Evolutionary conservation across 2,113 vertebrate genomes (phyloP), one percentile per base, ranked within the genome.

Genomic region (Pseudois nayaur): DNA sequence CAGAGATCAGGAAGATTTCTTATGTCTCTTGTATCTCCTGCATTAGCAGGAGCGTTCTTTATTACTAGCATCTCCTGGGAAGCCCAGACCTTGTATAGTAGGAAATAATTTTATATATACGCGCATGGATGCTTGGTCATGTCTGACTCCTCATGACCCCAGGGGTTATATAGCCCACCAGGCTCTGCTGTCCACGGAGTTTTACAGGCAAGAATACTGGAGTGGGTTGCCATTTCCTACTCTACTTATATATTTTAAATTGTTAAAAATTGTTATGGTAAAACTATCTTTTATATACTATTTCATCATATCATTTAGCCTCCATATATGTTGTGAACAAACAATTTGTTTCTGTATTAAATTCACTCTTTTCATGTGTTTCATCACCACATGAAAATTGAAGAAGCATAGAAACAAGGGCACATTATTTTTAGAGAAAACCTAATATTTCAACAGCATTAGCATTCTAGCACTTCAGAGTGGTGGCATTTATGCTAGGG

Each of bases 101-200:
- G n/a, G 19, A 36, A 71, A 40, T 23, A 71, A 71, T 71, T 71
- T 23, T 36, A 40, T 71, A 40, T 71, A 71, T 40, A 23, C 12
- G n/a, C 12, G n/a, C 10, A 6, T 11, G 67, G n/a, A 71, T 36
- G 4, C 19, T 40, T 5, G 1, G 19, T 71, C 3, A 0, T 23
- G 19, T 40, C 67, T 40, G 36, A 76, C 71, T 43, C 23, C 25
- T 43, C 36, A 43, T 13, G 71, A 76, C 21, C 12, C 21, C 36
- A 76, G 40, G 23, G 71, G 3, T 43, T 43, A 43, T 43, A 25
- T 14, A 76, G 36, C 23, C 23, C 71, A 76, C 36, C 36, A 27
- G 36, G 36, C 23, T 76, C 71, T 43, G 71, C 71, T 43, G 36
- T 76, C 71, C 71, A 76, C 0, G 1, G 36, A 76, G 36, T 76